These are phyloP conservation scores for Manis javanica DNA, from an alignment of 2,797 vertebrate species.

Conservation along the genomic window DNA sequence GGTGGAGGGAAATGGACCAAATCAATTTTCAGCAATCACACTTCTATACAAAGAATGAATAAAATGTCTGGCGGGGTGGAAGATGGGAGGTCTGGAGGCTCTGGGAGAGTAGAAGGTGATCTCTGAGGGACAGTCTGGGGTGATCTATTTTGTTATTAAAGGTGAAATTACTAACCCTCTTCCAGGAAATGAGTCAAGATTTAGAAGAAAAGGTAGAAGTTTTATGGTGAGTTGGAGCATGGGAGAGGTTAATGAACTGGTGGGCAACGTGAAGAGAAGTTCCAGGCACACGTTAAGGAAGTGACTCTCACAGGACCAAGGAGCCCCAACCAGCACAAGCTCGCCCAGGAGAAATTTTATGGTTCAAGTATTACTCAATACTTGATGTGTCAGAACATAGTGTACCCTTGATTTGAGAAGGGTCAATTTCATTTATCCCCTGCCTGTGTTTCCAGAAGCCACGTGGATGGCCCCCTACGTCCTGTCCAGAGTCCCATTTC, in stretches of 20 bases:
- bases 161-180: not conserved
- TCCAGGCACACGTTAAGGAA: not conserved
- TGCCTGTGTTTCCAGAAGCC: not conserved
- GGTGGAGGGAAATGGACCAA: not conserved
- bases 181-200: slow-evolving; percentile 53
- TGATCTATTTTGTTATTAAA: not conserved
- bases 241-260: not conserved
- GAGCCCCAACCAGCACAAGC: not conserved
- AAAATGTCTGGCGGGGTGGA: not conserved
- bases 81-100: not conserved
- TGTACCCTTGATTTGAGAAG: not conserved
- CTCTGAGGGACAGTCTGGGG: not conserved
- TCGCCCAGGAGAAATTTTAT: not conserved
- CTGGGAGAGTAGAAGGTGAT: not conserved
- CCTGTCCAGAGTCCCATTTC: not conserved
- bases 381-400: not conserved
- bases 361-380: not conserved
- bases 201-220: slow-evolving; percentile 4
- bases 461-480: fast-evolving
- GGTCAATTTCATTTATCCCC: not conserved
- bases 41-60: not conserved
- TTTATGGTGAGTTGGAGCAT: not conserved
- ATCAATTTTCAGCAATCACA: not conserved
- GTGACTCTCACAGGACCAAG: not conserved
- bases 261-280: not conserved